Percentiles rank a stretch among this genome's conserved stretches.
Conservation (phyloP, 2,797 vertebrate species). For the Danio tinwini region DNA sequence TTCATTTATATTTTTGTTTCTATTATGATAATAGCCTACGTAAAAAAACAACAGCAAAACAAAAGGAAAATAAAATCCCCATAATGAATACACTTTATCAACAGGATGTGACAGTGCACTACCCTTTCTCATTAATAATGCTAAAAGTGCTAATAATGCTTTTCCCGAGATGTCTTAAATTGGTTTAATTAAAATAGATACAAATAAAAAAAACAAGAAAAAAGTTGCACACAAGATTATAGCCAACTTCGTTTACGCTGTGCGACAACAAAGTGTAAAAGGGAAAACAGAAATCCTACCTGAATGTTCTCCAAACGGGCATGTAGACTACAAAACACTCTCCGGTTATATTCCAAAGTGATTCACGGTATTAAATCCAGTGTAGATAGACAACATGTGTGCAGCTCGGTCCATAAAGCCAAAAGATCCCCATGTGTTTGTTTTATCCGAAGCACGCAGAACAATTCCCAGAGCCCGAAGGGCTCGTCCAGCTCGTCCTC, state of each 20-base stretch:
- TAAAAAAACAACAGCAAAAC: neutral
- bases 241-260: neutral
- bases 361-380: slow-evolving; percentile 75
- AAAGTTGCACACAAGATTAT: neutral
- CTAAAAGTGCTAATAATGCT: neutral
- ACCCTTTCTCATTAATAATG: neutral
- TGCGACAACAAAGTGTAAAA: neutral
- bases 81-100: neutral
- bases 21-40: neutral
- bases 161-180: neutral
- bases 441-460: slow-evolving; percentile 67
- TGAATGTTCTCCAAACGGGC: slow-evolving; percentile 37
- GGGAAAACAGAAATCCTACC: slow-evolving; percentile 37
- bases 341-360: slow-evolving; percentile 64
- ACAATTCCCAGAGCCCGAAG: slow-evolving; percentile 66
- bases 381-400: slow-evolving; percentile 34
- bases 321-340: slow-evolving; percentile 30
- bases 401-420: slow-evolving; percentile 22
- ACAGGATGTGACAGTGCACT: neutral
- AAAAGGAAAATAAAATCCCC: neutral
- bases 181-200: neutral
- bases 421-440: slow-evolving; percentile 64
- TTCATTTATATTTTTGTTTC: neutral
- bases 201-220: too few relatives aligned
- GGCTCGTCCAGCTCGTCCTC: slow-evolving; percentile 73